These are phyloP conservation scores for Glossosoma conforme DNA, from an alignment of 1,140 invertebrate species.

Conservation along the genomic window DNA sequence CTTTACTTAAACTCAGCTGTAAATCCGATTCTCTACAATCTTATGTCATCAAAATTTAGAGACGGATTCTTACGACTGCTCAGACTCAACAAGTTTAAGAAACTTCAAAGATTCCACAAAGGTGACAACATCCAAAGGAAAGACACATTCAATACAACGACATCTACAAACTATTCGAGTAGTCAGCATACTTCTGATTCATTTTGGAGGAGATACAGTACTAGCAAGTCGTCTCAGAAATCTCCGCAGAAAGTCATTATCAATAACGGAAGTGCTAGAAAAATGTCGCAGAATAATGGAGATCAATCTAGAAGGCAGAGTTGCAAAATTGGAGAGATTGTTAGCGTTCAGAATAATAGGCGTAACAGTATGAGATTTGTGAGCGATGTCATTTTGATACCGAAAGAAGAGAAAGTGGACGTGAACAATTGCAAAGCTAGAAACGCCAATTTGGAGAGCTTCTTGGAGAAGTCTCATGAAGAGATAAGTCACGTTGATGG, in stretches of 20 bases:
- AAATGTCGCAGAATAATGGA: constrained; percentile 37
- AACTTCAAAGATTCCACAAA: constrained; percentile 39
- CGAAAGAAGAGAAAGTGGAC: constrained; percentile 35
- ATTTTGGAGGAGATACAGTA: constrained; percentile 49
- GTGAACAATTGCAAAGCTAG: constrained; percentile 13
- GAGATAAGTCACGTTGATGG: constrained; percentile 9
- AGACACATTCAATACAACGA: constrained; percentile 49
- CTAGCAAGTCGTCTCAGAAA: constrained; percentile 34
- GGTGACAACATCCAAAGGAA: constrained; percentile 47
- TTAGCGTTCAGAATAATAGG: constrained; percentile 46
- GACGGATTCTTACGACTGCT: constrained; percentile 69
- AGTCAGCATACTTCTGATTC: constrained; percentile 48
- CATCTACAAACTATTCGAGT: constrained; percentile 48
- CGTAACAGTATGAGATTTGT: constrained; percentile 50
- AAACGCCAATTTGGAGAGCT: constrained; percentile 21
- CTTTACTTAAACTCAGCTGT: constrained; percentile 84
- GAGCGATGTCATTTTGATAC: constrained; percentile 39
- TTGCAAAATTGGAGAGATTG: constrained; percentile 45
- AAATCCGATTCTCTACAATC: constrained; percentile 85
- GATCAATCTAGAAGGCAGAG: constrained; percentile 35
- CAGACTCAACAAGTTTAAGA: constrained; percentile 45
- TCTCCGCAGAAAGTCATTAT: constrained; percentile 43
- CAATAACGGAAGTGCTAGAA: constrained; percentile 40
- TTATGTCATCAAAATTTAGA: constrained; percentile 89
- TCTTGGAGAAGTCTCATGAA: constrained; percentile 18